Percentiles rank a stretch among this genome's conserved stretches.
Evolutionary conservation across 64 coral and sea anemone species (phyloP).

Genomic region (Montipora foliosa): DNA sequence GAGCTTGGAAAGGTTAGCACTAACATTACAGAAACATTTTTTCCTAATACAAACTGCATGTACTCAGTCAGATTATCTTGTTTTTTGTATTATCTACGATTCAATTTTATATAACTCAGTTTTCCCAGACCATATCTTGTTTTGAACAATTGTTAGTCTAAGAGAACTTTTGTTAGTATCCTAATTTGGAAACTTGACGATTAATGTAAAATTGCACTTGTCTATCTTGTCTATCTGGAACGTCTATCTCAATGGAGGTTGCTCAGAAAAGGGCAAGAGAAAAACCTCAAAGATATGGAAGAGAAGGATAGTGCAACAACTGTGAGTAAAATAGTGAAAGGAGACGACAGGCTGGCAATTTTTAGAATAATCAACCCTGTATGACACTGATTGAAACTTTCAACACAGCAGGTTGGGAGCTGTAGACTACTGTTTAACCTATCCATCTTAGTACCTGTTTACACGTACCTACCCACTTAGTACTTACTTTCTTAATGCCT

Average conservation of each 20-base stretch:
- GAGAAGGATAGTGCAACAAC: not conserved
- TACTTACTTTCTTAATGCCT: not conserved
- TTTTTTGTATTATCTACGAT: not conserved
- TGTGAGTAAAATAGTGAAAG: not conserved
- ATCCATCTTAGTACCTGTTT: not conserved
- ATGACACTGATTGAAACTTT: not conserved
- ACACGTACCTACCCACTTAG: not conserved
- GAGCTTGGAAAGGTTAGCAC: not conserved
- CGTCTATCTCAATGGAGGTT: not conserved
- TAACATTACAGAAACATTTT: too few relatives aligned
- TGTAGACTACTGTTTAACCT: not conserved
- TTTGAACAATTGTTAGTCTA: too few relatives aligned
- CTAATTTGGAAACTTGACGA: too few relatives aligned
- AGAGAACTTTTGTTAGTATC: too few relatives aligned
- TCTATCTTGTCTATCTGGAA: not conserved
- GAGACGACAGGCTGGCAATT: not conserved
- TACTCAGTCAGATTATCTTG: not conserved
- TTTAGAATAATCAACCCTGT: not conserved
- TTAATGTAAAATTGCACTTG: not conserved
- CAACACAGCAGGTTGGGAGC: not conserved
- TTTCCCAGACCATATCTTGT: not conserved
- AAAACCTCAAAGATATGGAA: not conserved
- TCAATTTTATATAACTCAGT: not conserved
- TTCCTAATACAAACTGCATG: too few relatives aligned
- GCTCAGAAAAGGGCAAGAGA: not conserved